Evolutionary conservation across 1,140 invertebrate species (phyloP).

Genomic region (Eupeodes corollae): DNA sequence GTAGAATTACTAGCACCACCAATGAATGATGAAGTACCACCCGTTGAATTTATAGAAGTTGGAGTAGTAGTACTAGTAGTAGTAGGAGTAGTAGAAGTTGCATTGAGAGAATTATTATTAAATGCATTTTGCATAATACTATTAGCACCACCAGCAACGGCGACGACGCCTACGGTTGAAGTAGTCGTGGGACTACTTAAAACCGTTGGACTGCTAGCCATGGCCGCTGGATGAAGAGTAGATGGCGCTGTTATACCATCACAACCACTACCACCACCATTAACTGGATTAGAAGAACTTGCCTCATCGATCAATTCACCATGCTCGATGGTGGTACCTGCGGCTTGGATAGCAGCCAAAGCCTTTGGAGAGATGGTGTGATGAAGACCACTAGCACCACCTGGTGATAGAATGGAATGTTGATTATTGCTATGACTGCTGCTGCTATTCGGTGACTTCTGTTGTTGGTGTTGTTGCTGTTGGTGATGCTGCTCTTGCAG

Average conservation of each 20-base stretch:
- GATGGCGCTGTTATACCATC: not conserved
- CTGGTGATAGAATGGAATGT: slow-evolving; percentile 22
- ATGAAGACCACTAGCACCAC: slow-evolving; percentile 25
- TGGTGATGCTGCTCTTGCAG: slow-evolving; percentile 2
- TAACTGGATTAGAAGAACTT: slow-evolving; percentile 31
- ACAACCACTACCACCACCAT: slow-evolving; percentile 17
- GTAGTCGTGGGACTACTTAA: too few species aligned
- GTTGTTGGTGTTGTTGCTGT: slow-evolving; percentile 3
- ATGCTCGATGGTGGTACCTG: slow-evolving; percentile 35
- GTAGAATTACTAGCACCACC: not conserved
- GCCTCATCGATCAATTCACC: slow-evolving; percentile 37
- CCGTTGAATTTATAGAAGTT: not conserved
- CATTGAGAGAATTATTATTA: slow-evolving; percentile 15
- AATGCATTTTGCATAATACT: slow-evolving; percentile 3
- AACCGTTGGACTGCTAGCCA: too few species aligned
- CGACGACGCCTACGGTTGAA: too few species aligned
- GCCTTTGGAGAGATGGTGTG: slow-evolving; percentile 26
- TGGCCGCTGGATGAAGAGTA: not conserved
- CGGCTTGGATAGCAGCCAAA: slow-evolving; percentile 25
- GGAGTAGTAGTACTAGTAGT: slow-evolving; percentile 13
- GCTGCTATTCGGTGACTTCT: slow-evolving; percentile 2
- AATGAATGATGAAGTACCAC: slow-evolving; percentile 9
- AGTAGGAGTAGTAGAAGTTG: slow-evolving; percentile 1
- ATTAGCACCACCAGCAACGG: slow-evolving; percentile 5
- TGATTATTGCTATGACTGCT: slow-evolving; percentile 2